Evolutionary conservation across 92 coral and sea anemone genomes (phyloP).

Genomic region (Phenganax marumi): DNA sequence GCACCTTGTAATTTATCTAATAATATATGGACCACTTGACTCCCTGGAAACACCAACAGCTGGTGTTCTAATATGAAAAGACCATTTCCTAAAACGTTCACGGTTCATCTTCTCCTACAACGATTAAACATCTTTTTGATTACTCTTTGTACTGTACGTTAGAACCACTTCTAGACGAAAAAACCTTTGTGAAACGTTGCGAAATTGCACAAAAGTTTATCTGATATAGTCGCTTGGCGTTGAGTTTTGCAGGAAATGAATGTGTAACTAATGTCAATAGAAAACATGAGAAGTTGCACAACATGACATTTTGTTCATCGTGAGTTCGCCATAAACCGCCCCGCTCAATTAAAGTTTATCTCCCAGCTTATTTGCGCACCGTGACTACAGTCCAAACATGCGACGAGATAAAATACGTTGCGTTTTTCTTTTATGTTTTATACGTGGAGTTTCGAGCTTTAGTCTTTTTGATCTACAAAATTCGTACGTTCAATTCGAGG

Average conservation of each 20-base stretch:
- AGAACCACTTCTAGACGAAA: not conserved
- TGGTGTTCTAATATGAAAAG: constrained; percentile 20
- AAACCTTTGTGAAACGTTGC: not conserved
- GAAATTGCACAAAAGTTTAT: not conserved
- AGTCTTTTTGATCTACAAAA: constrained; percentile 28
- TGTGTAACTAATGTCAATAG: constrained; percentile 32
- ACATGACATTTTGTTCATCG: constrained; percentile 27
- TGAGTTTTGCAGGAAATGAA: constrained; percentile 7
- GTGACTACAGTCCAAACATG: not conserved
- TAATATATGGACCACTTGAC: not conserved
- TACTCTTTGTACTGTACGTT: not conserved
- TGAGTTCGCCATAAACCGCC: not conserved
- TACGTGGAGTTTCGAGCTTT: not conserved
- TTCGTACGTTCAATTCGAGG: constrained; percentile 31
- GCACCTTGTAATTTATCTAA: not conserved
- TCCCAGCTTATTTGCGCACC: not conserved
- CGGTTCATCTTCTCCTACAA: constrained; percentile 13
- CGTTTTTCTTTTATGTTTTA: not conserved
- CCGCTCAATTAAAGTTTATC: not conserved
- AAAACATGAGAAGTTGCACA: constrained; percentile 22
- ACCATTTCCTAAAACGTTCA: constrained; percentile 14
- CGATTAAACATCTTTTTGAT: not conserved
- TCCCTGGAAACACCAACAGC: not conserved
- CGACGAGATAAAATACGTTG: not conserved
- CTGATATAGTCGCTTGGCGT: not conserved